Conservation (phyloP, 2,113 vertebrate species). For the Calidris pygmaea region DNA sequence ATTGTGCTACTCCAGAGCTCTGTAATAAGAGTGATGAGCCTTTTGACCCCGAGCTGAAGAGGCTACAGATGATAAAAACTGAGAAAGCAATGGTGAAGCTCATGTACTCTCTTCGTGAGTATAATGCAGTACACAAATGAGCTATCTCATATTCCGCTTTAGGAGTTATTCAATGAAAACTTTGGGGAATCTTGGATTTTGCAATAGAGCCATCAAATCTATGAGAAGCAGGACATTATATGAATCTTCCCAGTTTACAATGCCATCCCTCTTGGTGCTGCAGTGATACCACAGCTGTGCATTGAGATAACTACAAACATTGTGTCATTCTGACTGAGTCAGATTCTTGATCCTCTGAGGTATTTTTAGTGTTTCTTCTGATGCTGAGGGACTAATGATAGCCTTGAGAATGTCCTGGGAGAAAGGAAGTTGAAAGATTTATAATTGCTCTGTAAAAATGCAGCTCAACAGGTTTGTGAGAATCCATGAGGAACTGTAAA, state of each 20-base stretch:
- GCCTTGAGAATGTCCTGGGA: background rate
- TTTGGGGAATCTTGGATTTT: background rate
- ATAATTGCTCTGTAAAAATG: background rate
- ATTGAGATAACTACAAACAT: background rate
- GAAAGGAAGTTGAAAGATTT: background rate
- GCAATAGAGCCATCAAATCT: background rate
- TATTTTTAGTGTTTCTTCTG: background rate
- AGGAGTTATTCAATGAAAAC: background rate
- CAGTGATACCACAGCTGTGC: background rate
- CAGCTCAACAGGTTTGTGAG: background rate
- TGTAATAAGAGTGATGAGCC: background rate
- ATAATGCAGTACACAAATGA: background rate
- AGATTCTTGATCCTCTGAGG: background rate
- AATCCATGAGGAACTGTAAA: background rate
- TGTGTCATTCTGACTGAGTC: background rate
- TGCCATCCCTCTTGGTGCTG: background rate
- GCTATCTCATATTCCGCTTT: background rate
- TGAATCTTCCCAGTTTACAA: background rate
- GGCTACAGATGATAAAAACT: background rate
- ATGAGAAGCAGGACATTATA: background rate
- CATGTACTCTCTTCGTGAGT: background rate
- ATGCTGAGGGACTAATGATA: background rate
- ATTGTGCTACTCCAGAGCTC: background rate
- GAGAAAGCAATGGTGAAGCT: background rate
- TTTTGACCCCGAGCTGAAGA: background rate